Percentiles rank a stretch among this genome's conserved stretches.
phyloP scores from a whole-genome alignment of 2,797 vertebrate species.

The Sebastolobus altivelis region DNA sequence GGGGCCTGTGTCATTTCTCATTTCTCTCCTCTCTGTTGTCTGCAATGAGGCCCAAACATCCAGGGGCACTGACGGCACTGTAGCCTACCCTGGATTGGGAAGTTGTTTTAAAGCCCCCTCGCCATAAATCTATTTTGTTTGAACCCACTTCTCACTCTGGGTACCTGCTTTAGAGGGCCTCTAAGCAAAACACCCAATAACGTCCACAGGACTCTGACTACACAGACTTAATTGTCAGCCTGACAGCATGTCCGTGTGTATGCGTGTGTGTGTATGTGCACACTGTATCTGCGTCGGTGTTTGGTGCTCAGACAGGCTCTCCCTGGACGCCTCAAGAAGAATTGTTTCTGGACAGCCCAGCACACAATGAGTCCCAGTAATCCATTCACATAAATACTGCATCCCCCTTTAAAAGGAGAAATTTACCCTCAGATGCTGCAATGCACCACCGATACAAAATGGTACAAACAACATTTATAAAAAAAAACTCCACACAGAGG shows the following conservation, averaged over 20 bases:
- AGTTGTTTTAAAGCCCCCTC: conserved; percentile 9
- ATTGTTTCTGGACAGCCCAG: conserved; percentile 63
- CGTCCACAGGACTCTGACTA: conserved; percentile 35
- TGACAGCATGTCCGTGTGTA: conserved; percentile 25
- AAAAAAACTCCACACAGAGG: background rate
- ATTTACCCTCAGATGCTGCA: conserved; percentile 58
- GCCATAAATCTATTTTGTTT: conserved; percentile 21
- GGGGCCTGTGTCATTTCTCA: background rate
- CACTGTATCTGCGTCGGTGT: conserved; percentile 14
- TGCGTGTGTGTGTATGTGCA: conserved; percentile 17
- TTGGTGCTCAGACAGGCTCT: conserved; percentile 40
- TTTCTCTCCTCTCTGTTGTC: conserved; percentile 18
- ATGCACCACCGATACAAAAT: conserved; percentile 57
- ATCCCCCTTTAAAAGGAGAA: conserved; percentile 51
- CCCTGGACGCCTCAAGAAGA: conserved; percentile 52
- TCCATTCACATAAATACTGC: conserved; percentile 74
- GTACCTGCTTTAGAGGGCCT: conserved; percentile 23
- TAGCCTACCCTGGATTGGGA: background rate
- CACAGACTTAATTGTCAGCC: conserved; percentile 47
- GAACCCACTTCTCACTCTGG: conserved; percentile 16
- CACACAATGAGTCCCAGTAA: conserved; percentile 69
- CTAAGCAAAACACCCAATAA: conserved; percentile 30
- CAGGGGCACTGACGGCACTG: conserved; percentile 19
- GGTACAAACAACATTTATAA: conserved; percentile 13
- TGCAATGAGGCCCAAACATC: conserved; percentile 35